phyloP scores from a whole-genome alignment of 2,113 vertebrate genomes.

The Copsychus sechellarum region DNA sequence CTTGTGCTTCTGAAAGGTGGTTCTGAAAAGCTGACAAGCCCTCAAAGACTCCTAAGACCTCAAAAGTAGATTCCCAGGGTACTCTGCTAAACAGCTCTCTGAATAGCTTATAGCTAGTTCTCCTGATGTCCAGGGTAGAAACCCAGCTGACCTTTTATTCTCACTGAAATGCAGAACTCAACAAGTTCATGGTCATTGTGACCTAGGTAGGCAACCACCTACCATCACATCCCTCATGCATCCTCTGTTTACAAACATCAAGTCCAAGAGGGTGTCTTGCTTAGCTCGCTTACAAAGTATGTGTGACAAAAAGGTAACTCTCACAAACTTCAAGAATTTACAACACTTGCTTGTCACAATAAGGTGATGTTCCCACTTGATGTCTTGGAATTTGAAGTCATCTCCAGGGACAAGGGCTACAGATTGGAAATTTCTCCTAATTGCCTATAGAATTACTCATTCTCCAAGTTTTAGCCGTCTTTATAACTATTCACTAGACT shows the following conservation, averaged over 20 bases:
- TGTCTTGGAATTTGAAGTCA: background rate
- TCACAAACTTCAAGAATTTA: background rate
- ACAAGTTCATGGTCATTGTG: background rate
- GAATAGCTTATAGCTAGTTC: background rate
- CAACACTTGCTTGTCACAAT: background rate
- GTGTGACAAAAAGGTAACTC: accelerated
- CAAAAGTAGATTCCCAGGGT: background rate
- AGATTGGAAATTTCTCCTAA: background rate
- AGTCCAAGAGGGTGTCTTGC: background rate
- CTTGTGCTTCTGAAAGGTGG: background rate
- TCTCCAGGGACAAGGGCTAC: background rate
- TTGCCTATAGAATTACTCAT: background rate
- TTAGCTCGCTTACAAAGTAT: background rate
- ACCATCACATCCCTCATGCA: background rate
- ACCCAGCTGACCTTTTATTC: background rate
- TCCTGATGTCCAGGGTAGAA: background rate
- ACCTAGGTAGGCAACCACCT: background rate
- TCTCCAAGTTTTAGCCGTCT: background rate
- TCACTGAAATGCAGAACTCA: background rate
- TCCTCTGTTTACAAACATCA: background rate
- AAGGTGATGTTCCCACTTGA: background rate
- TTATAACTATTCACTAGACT: background rate
- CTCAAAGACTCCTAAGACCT: background rate
- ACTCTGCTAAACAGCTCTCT: background rate
- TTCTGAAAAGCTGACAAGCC: background rate